Evolutionary conservation across 1,140 invertebrate species (phyloP), one percentile per base, ranked within the genome.

Genomic region (Neodiprion fabricii): DNA sequence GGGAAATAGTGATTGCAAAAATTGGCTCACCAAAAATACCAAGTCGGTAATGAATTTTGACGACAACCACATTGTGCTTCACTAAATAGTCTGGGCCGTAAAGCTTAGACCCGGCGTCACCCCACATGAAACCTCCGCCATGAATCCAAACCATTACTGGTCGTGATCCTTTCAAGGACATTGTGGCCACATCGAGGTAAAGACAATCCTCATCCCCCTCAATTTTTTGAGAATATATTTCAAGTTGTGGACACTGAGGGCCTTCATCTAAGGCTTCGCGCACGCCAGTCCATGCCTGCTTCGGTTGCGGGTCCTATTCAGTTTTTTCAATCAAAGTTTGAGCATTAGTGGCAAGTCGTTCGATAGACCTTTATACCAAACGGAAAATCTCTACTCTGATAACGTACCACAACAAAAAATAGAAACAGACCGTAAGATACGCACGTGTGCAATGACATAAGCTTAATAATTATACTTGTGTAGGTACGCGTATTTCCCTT

Each of bases 131-230:
- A 49, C 85, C 90, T 40, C 94, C 94, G 9, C 93, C 93, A 81
- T 93, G 91, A 40, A 40, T 3, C 28, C 28, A 40, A 5, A 40
- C 28, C 28, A 40, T 40, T 40, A 40, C 28, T 5, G 21, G 95
- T 90, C 81, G 88, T 95, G 1, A 95, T 67, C 50, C 89, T 1
- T 87, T 87, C 76, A 91, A 86, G 49, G 86, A 85, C 53, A 94
- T 95, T 0, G 93, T 92, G 81, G 94, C 95, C 9, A 97, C 90
- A 83, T 97, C 95, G 10, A 97, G 86, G 77, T 93, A 94, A 7
- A 96, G 86, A 83, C 95, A 97, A 87, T 97, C 94, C 76, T 94
- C 93, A 28, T 85, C 88, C 4, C 91, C 91, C 9, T 89, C 78
- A 48, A 88, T 77, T 50, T 79, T 74, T 65, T 78, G 68, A 2